A percentile compares a stretch with the other conserved stretches of the same genome.
Evolutionary conservation across 1,140 invertebrate genomes (phyloP).

Genomic region (Chionoecetes opilio): DNA sequence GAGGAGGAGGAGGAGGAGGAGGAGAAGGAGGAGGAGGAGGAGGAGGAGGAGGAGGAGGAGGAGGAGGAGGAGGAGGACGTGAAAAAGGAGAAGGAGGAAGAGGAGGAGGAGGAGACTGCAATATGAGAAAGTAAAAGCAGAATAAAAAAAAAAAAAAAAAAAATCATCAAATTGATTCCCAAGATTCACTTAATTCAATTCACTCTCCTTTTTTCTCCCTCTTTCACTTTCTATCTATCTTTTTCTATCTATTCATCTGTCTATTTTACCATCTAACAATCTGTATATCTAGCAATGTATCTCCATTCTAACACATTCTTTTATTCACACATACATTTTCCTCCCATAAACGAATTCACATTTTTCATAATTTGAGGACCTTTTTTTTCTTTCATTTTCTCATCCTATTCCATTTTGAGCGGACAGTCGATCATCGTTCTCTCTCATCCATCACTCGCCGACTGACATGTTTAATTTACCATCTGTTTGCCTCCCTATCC

Average conservation of each 20-base stretch:
- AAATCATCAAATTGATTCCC: neutral
- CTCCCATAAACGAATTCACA: no score
- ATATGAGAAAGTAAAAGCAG: neutral
- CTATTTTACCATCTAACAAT: no score
- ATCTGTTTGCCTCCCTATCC: neutral
- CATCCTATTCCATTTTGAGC: no score
- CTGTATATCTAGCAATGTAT: no score
- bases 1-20: neutral
- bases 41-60: conserved; percentile 34
- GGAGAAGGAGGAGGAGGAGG: neutral
- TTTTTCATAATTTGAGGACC: no score
- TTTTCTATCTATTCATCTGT: no score
- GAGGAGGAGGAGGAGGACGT: neutral
- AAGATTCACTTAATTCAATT: no score
- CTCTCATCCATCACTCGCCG: neutral
- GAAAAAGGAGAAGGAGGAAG: neutral
- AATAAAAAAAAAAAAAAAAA: neutral
- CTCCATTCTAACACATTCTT: neutral
- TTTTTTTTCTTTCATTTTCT: neutral
- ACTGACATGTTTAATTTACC: conserved; percentile 9
- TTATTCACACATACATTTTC: neutral
- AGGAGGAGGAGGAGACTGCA: neutral
- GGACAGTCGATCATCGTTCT: neutral
- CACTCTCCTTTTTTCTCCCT: neutral
- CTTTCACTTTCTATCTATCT: neutral